phyloP scores from a whole-genome alignment of 1,140 invertebrate species.

The Elymnias hypermnestra region DNA sequence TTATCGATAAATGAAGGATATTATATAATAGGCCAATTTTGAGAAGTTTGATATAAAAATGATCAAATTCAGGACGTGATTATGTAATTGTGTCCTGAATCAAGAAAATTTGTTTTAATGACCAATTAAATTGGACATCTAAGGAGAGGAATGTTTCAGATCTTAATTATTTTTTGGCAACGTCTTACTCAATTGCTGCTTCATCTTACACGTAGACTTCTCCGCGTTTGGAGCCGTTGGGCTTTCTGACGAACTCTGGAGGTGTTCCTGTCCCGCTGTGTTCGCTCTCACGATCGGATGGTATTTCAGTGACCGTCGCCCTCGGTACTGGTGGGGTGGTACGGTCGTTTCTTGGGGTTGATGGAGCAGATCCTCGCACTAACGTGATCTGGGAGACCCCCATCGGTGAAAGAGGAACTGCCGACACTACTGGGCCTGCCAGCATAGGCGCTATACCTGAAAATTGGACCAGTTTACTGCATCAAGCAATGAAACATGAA shows the following conservation, averaged over 20 bases:
- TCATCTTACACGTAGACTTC: slow-evolving; percentile 73
- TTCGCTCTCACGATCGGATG: slow-evolving; percentile 56
- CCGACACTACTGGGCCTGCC: slow-evolving; percentile 74
- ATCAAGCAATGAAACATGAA: too few relatives aligned
- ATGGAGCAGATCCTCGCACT: slow-evolving; percentile 63
- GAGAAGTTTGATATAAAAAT: too few relatives aligned
- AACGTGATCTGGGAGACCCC: slow-evolving; percentile 64
- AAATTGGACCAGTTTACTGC: too few relatives aligned
- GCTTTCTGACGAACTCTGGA: slow-evolving; percentile 44
- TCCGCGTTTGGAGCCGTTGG: slow-evolving; percentile 68
- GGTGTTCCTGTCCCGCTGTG: slow-evolving; percentile 46
- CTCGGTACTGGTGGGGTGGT: slow-evolving; percentile 36
- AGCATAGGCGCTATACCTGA: slow-evolving; percentile 78
- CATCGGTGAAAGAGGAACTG: slow-evolving; percentile 65
- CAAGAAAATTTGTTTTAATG: too few relatives aligned
- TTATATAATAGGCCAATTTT: too few relatives aligned
- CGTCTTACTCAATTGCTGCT: background rate
- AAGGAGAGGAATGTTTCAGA: too few relatives aligned
- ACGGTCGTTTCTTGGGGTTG: slow-evolving; percentile 49
- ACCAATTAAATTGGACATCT: too few relatives aligned
- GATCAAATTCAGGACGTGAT: background rate
- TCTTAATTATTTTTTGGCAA: too few relatives aligned
- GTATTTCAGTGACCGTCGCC: slow-evolving; percentile 53
- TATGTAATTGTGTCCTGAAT: background rate
- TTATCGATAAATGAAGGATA: too few relatives aligned